Evolutionary conservation across 2,113 vertebrate genomes (phyloP).

Genomic region (Stigmatopora argus): DNA sequence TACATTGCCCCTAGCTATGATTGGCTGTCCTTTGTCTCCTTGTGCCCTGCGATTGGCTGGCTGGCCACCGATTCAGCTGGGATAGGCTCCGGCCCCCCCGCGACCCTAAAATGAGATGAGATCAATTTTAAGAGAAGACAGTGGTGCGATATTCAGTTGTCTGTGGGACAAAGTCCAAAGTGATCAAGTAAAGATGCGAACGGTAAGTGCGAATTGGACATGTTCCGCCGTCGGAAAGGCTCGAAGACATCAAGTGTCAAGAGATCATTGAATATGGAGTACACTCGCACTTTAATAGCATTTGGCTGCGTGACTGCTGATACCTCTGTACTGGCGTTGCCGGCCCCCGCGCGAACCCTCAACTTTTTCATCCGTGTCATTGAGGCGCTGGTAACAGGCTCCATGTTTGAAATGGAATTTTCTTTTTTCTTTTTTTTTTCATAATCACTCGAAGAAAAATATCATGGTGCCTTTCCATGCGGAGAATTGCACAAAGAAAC

Average conservation of each 20-base stretch:
- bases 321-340: not conserved
- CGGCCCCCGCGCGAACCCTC: not conserved
- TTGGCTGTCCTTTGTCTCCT: no score
- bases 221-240: not conserved
- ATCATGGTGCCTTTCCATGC: not conserved
- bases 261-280: conserved; percentile 7
- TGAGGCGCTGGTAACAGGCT: not conserved
- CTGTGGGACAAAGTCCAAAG: not conserved
- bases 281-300: conserved; percentile 1
- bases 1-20: no score
- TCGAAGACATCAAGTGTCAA: conserved; percentile 5
- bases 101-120: no score
- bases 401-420: not conserved
- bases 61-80: no score
- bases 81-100: no score
- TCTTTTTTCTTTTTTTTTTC: not conserved
- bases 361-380: not conserved
- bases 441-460: not conserved
- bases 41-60: no score
- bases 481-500: conserved; percentile 1
- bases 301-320: not conserved
- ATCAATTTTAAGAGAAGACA: not conserved
- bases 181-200: not conserved
- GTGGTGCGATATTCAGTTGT: not conserved
- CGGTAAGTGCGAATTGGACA: not conserved